Conservation (phyloP, 1,140 invertebrate genomes). For the Antheraea mylitta region DNA sequence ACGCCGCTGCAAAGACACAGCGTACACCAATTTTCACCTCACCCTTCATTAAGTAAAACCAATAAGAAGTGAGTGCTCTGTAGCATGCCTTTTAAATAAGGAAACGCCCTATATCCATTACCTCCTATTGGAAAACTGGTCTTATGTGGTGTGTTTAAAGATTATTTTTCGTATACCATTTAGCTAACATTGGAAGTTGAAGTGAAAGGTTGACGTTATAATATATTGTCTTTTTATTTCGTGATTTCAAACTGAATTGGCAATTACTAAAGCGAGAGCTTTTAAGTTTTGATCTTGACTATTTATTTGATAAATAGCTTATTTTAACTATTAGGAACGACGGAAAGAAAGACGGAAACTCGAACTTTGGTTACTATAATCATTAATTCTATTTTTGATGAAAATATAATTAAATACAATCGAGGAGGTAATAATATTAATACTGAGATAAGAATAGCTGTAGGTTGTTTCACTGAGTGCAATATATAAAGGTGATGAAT, state of each 20-base stretch:
- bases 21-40: slow-evolving; percentile 42
- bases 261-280: background rate
- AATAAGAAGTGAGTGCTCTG: slow-evolving; percentile 48
- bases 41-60: slow-evolving; percentile 66
- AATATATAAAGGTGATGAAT: background rate
- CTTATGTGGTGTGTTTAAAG: slow-evolving; percentile 6
- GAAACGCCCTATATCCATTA: slow-evolving; percentile 14
- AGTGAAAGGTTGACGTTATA: slow-evolving; percentile 3
- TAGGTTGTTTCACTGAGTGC: too few species aligned
- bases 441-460: too few species aligned
- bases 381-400: too few species aligned
- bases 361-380: too few species aligned
- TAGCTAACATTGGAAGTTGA: background rate
- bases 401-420: too few species aligned
- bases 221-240: background rate
- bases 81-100: background rate
- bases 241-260: background rate
- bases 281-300: background rate
- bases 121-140: slow-evolving; percentile 15
- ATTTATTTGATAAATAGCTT: background rate
- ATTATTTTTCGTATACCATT: background rate
- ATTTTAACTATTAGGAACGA: too few species aligned
- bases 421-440: too few species aligned
- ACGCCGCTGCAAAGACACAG: slow-evolving; percentile 58
- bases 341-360: too few species aligned